Base-by-base conservation (phyloP, 2,888 invertebrate species). In the Acleris literana region DNA sequence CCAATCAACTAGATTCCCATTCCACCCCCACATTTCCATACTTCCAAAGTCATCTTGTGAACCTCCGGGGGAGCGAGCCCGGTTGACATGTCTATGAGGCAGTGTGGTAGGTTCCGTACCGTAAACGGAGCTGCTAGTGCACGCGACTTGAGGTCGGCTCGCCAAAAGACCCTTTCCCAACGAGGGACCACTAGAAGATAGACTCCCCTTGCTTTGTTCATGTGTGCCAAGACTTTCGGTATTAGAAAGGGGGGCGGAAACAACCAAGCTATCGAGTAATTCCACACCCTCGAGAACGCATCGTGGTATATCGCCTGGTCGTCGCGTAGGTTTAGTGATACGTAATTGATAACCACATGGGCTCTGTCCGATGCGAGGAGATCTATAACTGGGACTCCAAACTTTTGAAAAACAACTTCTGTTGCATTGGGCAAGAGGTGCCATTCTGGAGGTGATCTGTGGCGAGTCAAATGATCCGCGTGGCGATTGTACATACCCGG, bases 81-180 rank as follows among this genome's bases (percentile, higher is more conserved):
- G 7, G 70, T 67, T 29, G 63, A n/a, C 13, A 54, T 65, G 49
- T 70, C 68, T 56, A 70, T 51, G 22, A 68, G 43, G 18, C 48
- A 43, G 11, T 58, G 20, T 16, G 33, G n/a, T 7, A 72, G 69
- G 20, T 68, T 52, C 22, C 48, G 57, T 3, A 71, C n/a, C 0
- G 64, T 61, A 49, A 65, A 55, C 9, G 70, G 70, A 9, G 69
- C 51, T 52, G 63, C 68, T 22, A 68, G 49, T 2, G 72, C 68
- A 48, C 78, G 51, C 1, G 63, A 22, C 55, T 69, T 71, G 7
- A 78, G 71, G 54, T 79, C 77, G 11, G 76, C 59, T 58, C 71
- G 68, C 70, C 70, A 72, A 55, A 73, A 74, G 0, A 75, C 75
- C n/a, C 64, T 68, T 7, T 72, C 59, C 78, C 78, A 79, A 9